phyloP scores from a whole-genome alignment of 1,140 invertebrate species.

The Diploscapter pachys region DNA sequence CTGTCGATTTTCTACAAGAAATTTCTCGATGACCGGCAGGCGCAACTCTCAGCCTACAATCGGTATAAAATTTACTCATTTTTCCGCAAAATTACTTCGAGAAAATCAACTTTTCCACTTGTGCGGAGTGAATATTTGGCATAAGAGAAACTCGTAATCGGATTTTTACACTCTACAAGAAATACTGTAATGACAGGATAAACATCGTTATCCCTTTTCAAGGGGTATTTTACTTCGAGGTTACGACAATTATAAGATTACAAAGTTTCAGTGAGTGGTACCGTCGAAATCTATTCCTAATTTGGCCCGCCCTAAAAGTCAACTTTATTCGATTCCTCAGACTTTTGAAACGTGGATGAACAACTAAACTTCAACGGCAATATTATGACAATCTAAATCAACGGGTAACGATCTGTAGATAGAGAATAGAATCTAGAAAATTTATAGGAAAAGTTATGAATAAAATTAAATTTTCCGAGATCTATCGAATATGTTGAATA shows the following conservation, averaged over 20 bases:
- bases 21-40: slow-evolving; percentile 45
- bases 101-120: no score
- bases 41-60: slow-evolving; percentile 43
- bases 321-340: slow-evolving; percentile 44
- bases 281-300: slow-evolving; percentile 44
- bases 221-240: no score
- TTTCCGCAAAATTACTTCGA: background rate
- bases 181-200: background rate
- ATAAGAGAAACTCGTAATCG: slow-evolving; percentile 7
- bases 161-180: background rate
- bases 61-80: slow-evolving; percentile 32
- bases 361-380: no score
- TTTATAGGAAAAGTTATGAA: no score
- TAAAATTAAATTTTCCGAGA: no score
- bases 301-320: slow-evolving; percentile 51
- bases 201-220: no score
- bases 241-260: background rate
- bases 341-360: background rate
- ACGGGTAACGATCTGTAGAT: no score
- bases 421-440: no score
- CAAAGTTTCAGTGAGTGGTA: slow-evolving; percentile 53
- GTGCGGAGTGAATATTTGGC: no score
- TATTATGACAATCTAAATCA: no score
- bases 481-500: no score
- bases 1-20: slow-evolving; percentile 48